These are phyloP conservation scores for Patella caerulea DNA, from an alignment of 2,888 invertebrate species.

Conservation along the genomic window DNA sequence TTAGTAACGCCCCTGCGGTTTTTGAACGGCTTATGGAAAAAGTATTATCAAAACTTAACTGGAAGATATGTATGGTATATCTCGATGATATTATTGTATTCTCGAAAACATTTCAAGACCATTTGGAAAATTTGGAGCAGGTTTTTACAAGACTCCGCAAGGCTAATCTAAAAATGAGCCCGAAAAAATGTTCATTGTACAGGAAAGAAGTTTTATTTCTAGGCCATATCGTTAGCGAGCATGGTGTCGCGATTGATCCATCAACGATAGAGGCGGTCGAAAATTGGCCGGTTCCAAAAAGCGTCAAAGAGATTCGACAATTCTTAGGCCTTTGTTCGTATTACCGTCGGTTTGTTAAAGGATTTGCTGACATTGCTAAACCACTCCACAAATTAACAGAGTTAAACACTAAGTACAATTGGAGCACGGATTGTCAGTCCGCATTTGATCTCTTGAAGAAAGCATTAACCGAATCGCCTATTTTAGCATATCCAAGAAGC, in stretches of 20 bases:
- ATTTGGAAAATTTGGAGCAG: slow-evolving; percentile 26
- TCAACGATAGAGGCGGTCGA: too few species aligned
- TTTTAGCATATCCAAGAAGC: slow-evolving; percentile 27
- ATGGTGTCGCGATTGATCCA: too few species aligned
- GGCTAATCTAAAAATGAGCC: slow-evolving; percentile 41
- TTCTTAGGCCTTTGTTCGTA: too few species aligned
- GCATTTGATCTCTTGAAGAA: slow-evolving; percentile 28
- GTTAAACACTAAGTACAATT: slow-evolving; percentile 18
- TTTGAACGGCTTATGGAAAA: slow-evolving; percentile 21
- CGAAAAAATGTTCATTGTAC: slow-evolving; percentile 7
- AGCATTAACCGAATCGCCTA: slow-evolving; percentile 1
- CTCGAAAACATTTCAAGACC: slow-evolving; percentile 28
- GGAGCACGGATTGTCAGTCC: slow-evolving; percentile 30
- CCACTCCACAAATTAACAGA: too few species aligned
- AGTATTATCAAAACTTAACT: slow-evolving; percentile 20
- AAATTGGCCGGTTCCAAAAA: too few species aligned
- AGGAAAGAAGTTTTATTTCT: too few species aligned
- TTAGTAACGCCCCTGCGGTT: slow-evolving; percentile 24
- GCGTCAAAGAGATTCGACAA: too few species aligned
- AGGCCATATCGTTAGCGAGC: too few species aligned
- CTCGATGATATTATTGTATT: slow-evolving; percentile 39
- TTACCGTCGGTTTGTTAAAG: too few species aligned
- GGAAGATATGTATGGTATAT: slow-evolving; percentile 34
- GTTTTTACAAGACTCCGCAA: slow-evolving; percentile 29
- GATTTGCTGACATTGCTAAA: too few species aligned